Conservation (phyloP, 2,888 invertebrate genomes). For the Synanthedon tipuliformis region DNA sequence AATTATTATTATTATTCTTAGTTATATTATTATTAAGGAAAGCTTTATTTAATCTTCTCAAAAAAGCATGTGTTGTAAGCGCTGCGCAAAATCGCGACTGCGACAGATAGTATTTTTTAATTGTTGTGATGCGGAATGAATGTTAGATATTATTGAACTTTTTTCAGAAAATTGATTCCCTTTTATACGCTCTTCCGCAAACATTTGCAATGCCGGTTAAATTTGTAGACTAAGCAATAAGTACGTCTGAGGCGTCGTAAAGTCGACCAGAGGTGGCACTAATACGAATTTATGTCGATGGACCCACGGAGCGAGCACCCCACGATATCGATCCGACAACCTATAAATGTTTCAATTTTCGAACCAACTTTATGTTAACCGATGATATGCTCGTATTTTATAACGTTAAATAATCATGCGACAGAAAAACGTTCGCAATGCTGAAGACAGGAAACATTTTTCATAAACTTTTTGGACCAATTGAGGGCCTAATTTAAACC, state of each 20-base stretch:
- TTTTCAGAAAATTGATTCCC: constrained; percentile 2
- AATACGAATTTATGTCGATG: constrained; percentile 67
- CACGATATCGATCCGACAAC: constrained; percentile 50
- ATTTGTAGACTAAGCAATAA: constrained; percentile 53
- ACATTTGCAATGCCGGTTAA: constrained; percentile 40
- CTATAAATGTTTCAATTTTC: constrained; percentile 63
- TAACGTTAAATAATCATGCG: background rate
- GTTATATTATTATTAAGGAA: no score
- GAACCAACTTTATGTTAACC: constrained; percentile 22
- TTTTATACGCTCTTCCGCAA: constrained; percentile 14
- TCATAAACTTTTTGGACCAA: no score
- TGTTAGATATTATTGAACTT: constrained; percentile 6
- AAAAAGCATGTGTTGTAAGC: background rate
- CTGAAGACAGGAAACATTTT: background rate
- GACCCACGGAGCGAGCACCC: constrained; percentile 33
- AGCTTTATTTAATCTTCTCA: no score
- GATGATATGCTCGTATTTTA: background rate
- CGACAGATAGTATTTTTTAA: background rate
- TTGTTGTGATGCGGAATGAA: background rate
- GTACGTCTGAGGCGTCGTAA: constrained; percentile 58
- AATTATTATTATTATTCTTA: no score
- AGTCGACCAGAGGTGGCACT: constrained; percentile 66
- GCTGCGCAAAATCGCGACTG: background rate
- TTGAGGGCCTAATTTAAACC: no score
- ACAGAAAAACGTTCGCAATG: background rate